Percentiles rank a stretch among this genome's conserved stretches.
Evolutionary conservation across 2,113 vertebrate genomes (phyloP).

Genomic region (Corythoichthys haematopterus): DNA sequence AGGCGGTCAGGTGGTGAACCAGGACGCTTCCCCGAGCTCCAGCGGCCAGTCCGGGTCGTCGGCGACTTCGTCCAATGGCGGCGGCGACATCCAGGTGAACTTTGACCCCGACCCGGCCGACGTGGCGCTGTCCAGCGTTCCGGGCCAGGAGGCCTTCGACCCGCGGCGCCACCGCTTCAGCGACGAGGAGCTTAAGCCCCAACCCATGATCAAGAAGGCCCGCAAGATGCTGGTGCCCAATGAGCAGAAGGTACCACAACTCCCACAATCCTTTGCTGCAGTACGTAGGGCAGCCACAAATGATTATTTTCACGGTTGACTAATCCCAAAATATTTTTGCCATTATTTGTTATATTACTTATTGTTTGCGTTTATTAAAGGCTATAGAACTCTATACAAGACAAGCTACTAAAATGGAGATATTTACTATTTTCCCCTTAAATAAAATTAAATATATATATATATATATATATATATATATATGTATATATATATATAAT

Average conservation of each 20-base stretch:
- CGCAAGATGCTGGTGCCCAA: slow-evolving; percentile 86
- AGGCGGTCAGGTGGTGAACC: slow-evolving; percentile 68
- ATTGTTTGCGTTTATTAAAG: too few species aligned
- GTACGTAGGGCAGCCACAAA: neutral
- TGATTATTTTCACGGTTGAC: neutral
- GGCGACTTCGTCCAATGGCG: slow-evolving; percentile 48
- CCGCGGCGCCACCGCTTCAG: slow-evolving; percentile 83
- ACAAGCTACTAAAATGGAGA: too few species aligned
- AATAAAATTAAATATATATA: too few species aligned
- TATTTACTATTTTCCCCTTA: too few species aligned
- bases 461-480: too few species aligned
- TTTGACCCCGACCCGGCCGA: slow-evolving; percentile 88
- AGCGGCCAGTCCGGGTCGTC: slow-evolving; percentile 58
- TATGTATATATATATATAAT: too few species aligned
- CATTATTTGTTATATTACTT: too few species aligned
- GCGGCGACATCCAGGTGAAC: slow-evolving; percentile 79
- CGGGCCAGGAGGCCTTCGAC: slow-evolving; percentile 87
- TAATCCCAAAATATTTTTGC: neutral
- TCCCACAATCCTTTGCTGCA: slow-evolving; percentile 38
- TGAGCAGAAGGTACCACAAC: slow-evolving; percentile 81
- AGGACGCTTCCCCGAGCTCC: slow-evolving; percentile 62
- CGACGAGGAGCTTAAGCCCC: slow-evolving; percentile 83
- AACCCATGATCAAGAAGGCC: slow-evolving; percentile 85
- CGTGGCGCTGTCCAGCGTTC: slow-evolving; percentile 85
- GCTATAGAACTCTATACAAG: too few species aligned